These are phyloP conservation scores for Urosaurus nigricauda DNA, from an alignment of 2,797 vertebrate genomes.

Conservation along the genomic window DNA sequence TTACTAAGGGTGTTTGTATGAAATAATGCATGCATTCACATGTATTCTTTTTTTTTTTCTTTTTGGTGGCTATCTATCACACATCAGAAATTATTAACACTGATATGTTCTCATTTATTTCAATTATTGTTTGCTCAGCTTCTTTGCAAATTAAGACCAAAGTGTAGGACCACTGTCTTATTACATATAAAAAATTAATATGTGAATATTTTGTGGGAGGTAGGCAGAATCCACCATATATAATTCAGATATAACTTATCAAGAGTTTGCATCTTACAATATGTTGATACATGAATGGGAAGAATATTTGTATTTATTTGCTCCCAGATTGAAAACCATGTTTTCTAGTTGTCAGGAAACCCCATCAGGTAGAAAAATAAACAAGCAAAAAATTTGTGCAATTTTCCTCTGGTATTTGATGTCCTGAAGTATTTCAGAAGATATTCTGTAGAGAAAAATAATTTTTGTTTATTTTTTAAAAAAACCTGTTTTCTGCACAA, in stretches of 20 bases:
- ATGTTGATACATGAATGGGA: neutral
- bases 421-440: no score
- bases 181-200: neutral
- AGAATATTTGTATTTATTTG: no score
- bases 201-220: neutral
- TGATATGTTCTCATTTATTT: neutral
- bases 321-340: no score
- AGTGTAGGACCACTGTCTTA: neutral
- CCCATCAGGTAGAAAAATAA: no score
- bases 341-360: no score
- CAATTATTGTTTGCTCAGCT: neutral
- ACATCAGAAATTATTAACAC: neutral
- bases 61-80: neutral
- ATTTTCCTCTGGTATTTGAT: no score
- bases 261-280: neutral
- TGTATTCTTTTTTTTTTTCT: neutral
- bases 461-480: no score
- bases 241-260: neutral
- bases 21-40: neutral
- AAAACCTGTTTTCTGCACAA: no score
- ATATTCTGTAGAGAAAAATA: no score
- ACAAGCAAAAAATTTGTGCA: no score
- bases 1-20: neutral
- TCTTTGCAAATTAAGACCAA: neutral
- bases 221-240: neutral